Base-by-base conservation (phyloP, 1,140 invertebrate genomes). In the Anoplolepis gracilipes region DNA sequence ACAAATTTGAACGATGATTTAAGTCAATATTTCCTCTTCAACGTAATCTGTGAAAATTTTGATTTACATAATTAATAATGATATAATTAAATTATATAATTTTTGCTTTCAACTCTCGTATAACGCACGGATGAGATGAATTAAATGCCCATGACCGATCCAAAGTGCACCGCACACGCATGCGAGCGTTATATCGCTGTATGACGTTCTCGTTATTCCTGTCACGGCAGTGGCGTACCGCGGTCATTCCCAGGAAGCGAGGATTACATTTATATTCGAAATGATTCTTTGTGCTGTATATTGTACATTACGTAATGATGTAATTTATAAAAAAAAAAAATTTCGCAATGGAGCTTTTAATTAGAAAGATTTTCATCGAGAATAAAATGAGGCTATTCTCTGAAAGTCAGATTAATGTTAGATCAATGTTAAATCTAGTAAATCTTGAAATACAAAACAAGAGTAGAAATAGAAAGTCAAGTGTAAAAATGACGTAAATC, bases 221-320 rank as follows among this genome's bases (percentile, higher is more conserved):
- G 46, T 79, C 77, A 55, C 62, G 22, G 22, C 62, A n/a, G 33
- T 39, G 6, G 33, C 28, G 36, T 42, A 76, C 28, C 28, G 39
- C 28, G 59, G 10, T 8, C 39, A 78, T 78, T 78, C 7, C 77
- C 22, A 22, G 19, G 30, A 69, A 57, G 33, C 22, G 55, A 85
- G 59, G n/a, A 62, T 87, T 87, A 84, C 64, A 87, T 87, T 85
- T 87, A 39, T 62, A 46, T 30, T 10, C 53, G 11, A 87, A 70
- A 72, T 64, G 62, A 55, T 69, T 69, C 72, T 42, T 67, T 61
- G 53, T 53, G 69, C 11, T 53, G 57, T 13, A n/a, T 30, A 39
- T 57, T 36, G n/a, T 28, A 22, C 10, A 19, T 84, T 75, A 61
- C 22, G 19, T 64, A 69, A 39, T 55, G 33, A 62, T 57, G 36